These are phyloP conservation scores for Sebastiscus tertius DNA, from an alignment of 2,797 vertebrate genomes.

Conservation along the genomic window DNA sequence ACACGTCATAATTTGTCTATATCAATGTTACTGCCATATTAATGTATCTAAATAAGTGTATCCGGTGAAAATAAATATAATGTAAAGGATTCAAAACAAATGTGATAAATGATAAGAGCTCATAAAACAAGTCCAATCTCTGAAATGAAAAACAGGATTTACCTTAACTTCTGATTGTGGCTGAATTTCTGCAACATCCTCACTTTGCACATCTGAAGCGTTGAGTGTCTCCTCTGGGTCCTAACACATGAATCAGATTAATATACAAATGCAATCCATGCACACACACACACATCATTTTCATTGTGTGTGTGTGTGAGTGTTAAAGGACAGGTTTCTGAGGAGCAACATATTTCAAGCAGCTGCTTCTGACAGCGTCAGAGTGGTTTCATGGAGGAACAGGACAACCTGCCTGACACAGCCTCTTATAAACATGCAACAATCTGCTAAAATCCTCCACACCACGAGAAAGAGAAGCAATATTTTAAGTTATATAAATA, in stretches of 20 bases:
- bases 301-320: not conserved
- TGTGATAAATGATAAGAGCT: not conserved
- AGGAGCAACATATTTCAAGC: constrained; percentile 49
- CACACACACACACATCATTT: not conserved
- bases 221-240: constrained; percentile 69
- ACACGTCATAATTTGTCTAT: not conserved
- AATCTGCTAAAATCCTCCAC: not conserved
- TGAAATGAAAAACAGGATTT: not conserved
- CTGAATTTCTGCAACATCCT: constrained; percentile 21
- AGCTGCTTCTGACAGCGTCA: constrained; percentile 73
- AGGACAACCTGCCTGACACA: not conserved
- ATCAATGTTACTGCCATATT: not conserved
- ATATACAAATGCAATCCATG: constrained; percentile 7
- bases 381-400: constrained; percentile 8
- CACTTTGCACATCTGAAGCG: constrained; percentile 14
- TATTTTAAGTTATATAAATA: not conserved
- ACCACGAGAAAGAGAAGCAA: not conserved
- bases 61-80: not conserved
- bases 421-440: constrained; percentile 30
- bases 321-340: constrained; percentile 5
- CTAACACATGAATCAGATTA: constrained; percentile 51
- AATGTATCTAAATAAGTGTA: not conserved
- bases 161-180: constrained; percentile 40
- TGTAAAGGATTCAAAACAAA: not conserved
- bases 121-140: not conserved